Conservation (phyloP, 2,113 vertebrate species). For the Cyprinus carpio region DNA sequence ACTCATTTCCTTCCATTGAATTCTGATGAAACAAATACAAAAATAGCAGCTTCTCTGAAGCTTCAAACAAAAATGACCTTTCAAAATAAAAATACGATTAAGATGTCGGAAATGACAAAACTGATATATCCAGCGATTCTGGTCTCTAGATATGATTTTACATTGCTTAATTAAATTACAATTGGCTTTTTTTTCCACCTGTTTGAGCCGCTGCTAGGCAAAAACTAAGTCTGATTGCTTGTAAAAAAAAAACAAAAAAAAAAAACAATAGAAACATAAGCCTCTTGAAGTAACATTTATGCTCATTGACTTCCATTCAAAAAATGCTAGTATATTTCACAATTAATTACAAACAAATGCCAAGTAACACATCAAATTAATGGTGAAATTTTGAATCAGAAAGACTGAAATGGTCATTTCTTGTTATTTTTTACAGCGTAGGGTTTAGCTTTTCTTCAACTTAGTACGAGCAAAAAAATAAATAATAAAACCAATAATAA, state of each 20-base stretch:
- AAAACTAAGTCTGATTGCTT: background rate
- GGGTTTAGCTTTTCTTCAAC: too few species aligned
- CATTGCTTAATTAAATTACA: background rate
- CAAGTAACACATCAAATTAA: background rate
- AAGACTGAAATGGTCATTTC: background rate
- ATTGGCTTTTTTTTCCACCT: background rate
- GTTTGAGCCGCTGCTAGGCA: background rate
- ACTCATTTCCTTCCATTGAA: conserved; percentile 8
- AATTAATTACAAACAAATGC: background rate
- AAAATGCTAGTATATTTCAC: background rate
- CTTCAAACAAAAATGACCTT: background rate
- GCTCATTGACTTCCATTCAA: background rate
- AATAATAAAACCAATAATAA: too few species aligned
- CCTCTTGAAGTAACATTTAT: background rate
- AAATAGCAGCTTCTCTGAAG: background rate
- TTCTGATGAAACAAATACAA: background rate
- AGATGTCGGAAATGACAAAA: background rate
- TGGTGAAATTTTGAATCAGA: too few species aligned
- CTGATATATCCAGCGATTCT: background rate
- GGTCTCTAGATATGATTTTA: background rate
- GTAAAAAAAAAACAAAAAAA: background rate
- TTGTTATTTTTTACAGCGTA: too few species aligned
- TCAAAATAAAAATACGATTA: background rate
- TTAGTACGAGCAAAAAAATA: too few species aligned
- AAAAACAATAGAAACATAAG: too few species aligned